phyloP scores from a whole-genome alignment of 2,888 invertebrate species.

The Acanthopleura granulata region DNA sequence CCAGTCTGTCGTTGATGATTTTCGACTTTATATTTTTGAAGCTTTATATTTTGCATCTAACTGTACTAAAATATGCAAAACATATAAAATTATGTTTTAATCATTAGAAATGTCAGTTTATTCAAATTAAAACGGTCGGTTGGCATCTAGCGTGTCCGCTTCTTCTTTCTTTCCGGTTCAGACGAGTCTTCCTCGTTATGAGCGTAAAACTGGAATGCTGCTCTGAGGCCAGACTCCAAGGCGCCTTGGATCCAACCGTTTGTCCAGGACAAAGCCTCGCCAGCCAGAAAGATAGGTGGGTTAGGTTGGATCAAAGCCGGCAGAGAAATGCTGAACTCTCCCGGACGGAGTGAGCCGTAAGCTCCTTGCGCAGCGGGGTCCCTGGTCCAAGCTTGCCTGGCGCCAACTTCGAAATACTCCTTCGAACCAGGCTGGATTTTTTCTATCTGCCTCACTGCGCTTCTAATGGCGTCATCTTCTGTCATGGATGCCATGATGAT shows the following conservation, averaged over 20 bases:
- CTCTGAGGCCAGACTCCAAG: constrained; percentile 27
- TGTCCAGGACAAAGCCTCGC: constrained; percentile 35
- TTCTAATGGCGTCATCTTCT: constrained; percentile 26
- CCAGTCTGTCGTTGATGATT: too few species aligned
- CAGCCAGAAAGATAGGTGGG: constrained; percentile 32
- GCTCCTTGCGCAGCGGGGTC: constrained; percentile 32
- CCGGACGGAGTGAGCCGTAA: constrained; percentile 25
- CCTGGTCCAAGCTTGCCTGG: constrained; percentile 33
- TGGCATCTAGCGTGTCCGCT: too few species aligned
- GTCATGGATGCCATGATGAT: constrained; percentile 28
- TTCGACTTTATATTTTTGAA: too few species aligned
- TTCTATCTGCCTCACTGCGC: constrained; percentile 30
- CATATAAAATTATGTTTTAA: too few species aligned
- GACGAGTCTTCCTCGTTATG: constrained; percentile 12
- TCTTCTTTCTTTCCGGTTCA: neutral
- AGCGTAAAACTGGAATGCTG: constrained; percentile 27
- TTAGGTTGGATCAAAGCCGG: constrained; percentile 21
- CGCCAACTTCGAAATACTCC: constrained; percentile 33
- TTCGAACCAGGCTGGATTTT: constrained; percentile 32
- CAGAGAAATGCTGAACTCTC: constrained; percentile 30
- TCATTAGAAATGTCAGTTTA: too few species aligned
- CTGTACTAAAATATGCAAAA: too few species aligned
- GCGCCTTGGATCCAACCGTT: constrained; percentile 35
- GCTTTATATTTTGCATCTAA: too few species aligned
- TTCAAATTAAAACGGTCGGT: too few species aligned